Evolutionary conservation across 1,140 invertebrate genomes (phyloP).

Genomic region (Drosophila kohkoa): DNA sequence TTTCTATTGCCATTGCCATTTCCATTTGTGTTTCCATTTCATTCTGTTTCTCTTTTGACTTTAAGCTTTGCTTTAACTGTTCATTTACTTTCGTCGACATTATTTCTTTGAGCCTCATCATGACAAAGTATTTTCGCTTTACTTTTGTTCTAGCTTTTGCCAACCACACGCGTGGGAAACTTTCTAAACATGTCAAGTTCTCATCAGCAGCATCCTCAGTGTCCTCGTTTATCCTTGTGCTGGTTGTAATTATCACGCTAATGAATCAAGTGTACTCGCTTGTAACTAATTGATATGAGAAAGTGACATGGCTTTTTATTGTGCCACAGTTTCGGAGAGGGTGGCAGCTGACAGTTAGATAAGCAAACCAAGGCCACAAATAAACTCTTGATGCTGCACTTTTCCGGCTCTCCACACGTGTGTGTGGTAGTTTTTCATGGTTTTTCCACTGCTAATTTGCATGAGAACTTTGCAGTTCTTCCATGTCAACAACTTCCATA

Average conservation of each 20-base stretch:
- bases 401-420: constrained; percentile 29
- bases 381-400: constrained; percentile 26
- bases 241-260: constrained; percentile 79
- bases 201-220: constrained; percentile 34
- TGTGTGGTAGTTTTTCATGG: constrained; percentile 25
- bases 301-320: constrained; percentile 63
- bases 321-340: constrained; percentile 17
- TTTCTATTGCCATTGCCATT: constrained; percentile 32
- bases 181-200: constrained; percentile 59
- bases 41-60: constrained; percentile 25
- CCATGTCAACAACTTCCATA: constrained; percentile 38
- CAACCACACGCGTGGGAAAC: constrained; percentile 59
- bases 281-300: constrained; percentile 81
- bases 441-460: constrained; percentile 49
- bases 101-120: constrained; percentile 46
- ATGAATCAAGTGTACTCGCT: constrained; percentile 80
- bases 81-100: constrained; percentile 43
- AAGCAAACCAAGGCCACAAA: constrained; percentile 14
- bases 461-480: constrained; percentile 51
- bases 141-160: constrained; percentile 13
- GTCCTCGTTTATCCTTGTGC: constrained; percentile 29
- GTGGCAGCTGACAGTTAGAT: constrained; percentile 28
- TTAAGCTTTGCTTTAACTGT: constrained; percentile 44
- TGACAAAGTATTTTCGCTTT: constrained; percentile 49
- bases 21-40: constrained; percentile 18